These are phyloP conservation scores for Neoitamus cyanurus DNA, from an alignment of 2,888 invertebrate genomes.

Conservation along the genomic window DNA sequence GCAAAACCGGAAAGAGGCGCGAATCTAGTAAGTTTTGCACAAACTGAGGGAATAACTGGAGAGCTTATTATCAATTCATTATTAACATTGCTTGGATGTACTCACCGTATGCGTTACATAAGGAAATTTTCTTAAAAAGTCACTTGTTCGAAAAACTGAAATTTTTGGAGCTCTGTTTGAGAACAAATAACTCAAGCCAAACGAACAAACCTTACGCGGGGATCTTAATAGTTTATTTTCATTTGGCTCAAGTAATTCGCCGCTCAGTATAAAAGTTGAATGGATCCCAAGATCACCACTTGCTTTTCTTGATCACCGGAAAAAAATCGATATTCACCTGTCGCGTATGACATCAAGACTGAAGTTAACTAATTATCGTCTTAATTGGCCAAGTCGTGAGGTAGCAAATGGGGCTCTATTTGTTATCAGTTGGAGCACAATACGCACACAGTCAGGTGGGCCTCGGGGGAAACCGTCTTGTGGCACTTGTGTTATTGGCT, in stretches of 20 bases:
- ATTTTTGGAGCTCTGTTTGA: constrained; percentile 53
- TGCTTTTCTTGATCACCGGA: neutral
- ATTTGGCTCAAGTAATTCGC: constrained; percentile 68
- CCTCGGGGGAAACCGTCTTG: constrained; percentile 1
- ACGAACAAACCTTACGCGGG: constrained; percentile 60
- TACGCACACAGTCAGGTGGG: constrained; percentile 15
- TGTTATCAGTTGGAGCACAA: constrained; percentile 28
- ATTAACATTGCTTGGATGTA: neutral
- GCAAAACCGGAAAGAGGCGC: neutral
- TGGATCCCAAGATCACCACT: neutral
- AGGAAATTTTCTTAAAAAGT: neutral
- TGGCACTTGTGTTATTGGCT: constrained; percentile 28
- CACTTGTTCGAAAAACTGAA: neutral
- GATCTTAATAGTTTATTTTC: constrained; percentile 64
- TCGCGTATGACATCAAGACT: constrained; percentile 50
- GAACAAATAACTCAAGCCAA: constrained; percentile 67
- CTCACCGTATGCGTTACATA: neutral
- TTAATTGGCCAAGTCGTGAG: constrained; percentile 48
- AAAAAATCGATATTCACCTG: constrained; percentile 48
- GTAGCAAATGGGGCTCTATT: constrained; percentile 23
- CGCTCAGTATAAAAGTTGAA: constrained; percentile 44
- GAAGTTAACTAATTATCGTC: constrained; percentile 49
- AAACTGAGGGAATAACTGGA: neutral
- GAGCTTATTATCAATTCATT: neutral
- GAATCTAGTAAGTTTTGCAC: neutral